These are phyloP conservation scores for Cariama cristata DNA, from an alignment of 2,113 vertebrate genomes.

Conservation along the genomic window DNA sequence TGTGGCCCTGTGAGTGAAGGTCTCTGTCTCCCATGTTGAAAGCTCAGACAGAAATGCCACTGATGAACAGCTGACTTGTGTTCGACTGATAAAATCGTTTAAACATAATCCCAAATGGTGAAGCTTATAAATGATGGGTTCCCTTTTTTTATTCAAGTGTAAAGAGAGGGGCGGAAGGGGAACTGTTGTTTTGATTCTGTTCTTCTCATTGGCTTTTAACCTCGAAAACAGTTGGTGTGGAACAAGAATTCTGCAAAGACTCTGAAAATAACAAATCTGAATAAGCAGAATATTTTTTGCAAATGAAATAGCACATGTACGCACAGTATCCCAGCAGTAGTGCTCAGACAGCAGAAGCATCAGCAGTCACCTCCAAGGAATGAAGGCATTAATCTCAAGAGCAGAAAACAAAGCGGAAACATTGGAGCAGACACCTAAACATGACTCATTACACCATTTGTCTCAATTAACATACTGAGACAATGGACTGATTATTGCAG, in stretches of 20 bases:
- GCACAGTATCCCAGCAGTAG: neutral
- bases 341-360: neutral
- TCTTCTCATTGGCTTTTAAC: slow-evolving; percentile 1
- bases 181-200: neutral
- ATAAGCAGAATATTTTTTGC: slow-evolving; percentile 33
- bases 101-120: neutral
- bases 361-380: neutral
- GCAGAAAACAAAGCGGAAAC: slow-evolving; percentile 15
- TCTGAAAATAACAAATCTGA: slow-evolving; percentile 39
- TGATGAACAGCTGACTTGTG: neutral
- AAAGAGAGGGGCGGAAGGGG: neutral
- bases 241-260: slow-evolving; percentile 1
- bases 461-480: slow-evolving; percentile 41
- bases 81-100: neutral
- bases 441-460: slow-evolving; percentile 40
- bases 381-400: slow-evolving; percentile 1
- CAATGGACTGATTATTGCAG: slow-evolving; percentile 37
- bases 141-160: neutral
- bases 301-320: neutral
- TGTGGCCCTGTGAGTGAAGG: neutral
- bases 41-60: neutral
- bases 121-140: neutral
- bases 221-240: neutral
- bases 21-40: neutral
- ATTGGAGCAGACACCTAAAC: slow-evolving; percentile 30